phyloP scores from a whole-genome alignment of 2,888 invertebrate species.

The Bedellia somnulentella region DNA sequence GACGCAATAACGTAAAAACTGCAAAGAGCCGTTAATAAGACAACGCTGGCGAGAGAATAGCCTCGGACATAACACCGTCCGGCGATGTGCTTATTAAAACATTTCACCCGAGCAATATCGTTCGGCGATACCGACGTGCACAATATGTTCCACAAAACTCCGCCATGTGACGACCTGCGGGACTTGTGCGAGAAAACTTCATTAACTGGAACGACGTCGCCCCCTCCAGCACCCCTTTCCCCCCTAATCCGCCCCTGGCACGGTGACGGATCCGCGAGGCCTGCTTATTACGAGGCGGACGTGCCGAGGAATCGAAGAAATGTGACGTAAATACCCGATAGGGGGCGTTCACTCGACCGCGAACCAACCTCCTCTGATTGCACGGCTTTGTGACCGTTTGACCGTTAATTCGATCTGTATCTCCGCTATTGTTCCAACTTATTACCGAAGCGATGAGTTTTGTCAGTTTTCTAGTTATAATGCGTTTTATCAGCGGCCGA shows the following conservation, averaged over 20 bases:
- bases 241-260: constrained; percentile 1
- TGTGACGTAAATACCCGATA: constrained; percentile 37
- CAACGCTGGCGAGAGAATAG: constrained; percentile 21
- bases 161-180: constrained; percentile 61
- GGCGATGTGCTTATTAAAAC: constrained; percentile 59
- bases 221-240: constrained; percentile 14
- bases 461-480: constrained; percentile 8
- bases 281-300: constrained; percentile 58
- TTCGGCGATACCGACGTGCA: constrained; percentile 41
- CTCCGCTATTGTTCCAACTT: constrained; percentile 36
- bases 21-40: constrained; percentile 58
- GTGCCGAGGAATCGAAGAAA: constrained; percentile 61
- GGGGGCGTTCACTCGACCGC: constrained; percentile 12
- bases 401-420: constrained; percentile 56
- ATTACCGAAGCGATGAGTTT: constrained; percentile 43
- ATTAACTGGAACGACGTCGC: constrained; percentile 52
- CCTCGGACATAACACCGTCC: constrained; percentile 26
- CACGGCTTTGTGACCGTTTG: constrained; percentile 43
- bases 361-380: constrained; percentile 48
- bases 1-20: constrained; percentile 47
- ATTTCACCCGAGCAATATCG: constrained; percentile 53
- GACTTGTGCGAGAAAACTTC: constrained; percentile 61
- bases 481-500: neutral
- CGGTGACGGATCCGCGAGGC: constrained; percentile 36
- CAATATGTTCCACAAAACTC: constrained; percentile 53